Conservation (phyloP, 2,797 vertebrate genomes). For the Falco peregrinus region DNA sequence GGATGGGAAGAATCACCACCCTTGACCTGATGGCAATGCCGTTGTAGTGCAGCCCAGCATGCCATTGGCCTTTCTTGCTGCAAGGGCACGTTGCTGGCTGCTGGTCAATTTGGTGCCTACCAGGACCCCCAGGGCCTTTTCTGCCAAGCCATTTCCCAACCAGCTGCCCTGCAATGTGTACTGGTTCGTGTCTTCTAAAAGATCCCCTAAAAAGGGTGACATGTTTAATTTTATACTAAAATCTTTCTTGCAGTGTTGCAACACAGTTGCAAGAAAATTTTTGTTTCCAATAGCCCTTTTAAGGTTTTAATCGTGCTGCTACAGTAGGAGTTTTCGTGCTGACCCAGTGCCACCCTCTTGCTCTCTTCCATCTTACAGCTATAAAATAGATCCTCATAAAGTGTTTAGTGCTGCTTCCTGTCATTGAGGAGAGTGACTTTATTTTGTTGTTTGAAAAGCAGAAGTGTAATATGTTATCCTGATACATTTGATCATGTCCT, state of each 20-base stretch:
- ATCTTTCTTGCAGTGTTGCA: background rate
- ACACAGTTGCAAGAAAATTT: background rate
- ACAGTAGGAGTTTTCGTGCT: background rate
- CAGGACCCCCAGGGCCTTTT: background rate
- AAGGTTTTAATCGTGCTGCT: background rate
- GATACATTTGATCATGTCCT: background rate
- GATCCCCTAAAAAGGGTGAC: background rate
- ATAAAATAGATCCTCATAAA: background rate
- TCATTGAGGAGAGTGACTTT: background rate
- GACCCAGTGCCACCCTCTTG: background rate
- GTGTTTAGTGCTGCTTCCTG: background rate
- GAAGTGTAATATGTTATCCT: background rate
- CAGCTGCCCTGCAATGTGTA: background rate
- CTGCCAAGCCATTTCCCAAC: background rate
- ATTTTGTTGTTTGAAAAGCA: background rate
- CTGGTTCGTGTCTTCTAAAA: background rate
- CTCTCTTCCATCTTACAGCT: background rate
- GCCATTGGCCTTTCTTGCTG: background rate
- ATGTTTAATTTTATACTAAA: background rate
- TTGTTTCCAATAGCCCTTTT: background rate
- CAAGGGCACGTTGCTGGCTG: accelerated
- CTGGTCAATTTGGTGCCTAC: background rate
- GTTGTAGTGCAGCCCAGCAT: background rate
- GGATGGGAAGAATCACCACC: background rate
- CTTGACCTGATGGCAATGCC: too few species aligned